phyloP scores from a whole-genome alignment of 1,140 invertebrate genomes.

The Ditylenchus dipsaci region DNA sequence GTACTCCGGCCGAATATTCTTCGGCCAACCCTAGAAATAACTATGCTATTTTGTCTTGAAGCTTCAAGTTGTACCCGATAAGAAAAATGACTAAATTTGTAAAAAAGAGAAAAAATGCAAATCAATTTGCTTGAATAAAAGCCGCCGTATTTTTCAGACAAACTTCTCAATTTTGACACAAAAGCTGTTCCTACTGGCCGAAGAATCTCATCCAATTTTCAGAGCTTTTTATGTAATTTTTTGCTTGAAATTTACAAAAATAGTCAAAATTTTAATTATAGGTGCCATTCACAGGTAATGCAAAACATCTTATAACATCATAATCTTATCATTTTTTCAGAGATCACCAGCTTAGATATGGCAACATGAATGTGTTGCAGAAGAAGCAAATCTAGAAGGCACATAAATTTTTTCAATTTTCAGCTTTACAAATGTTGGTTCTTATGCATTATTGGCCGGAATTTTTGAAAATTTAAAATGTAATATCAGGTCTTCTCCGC shows the following conservation, averaged over 20 bases:
- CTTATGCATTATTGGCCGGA: no score
- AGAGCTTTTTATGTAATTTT: slow-evolving; percentile 38
- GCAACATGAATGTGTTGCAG: slow-evolving; percentile 22
- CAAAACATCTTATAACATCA: slow-evolving; percentile 1
- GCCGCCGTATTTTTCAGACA: slow-evolving; percentile 23
- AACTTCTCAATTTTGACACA: slow-evolving; percentile 22
- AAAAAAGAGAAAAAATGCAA: not conserved
- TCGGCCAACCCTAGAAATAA: no score
- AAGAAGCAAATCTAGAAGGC: slow-evolving; percentile 2
- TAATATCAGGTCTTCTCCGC: no score
- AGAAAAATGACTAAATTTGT: not conserved
- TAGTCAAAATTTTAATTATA: slow-evolving; percentile 3
- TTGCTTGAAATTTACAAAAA: no score
- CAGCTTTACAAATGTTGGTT: no score
- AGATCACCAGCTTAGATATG: slow-evolving; percentile 15
- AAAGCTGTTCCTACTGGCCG: slow-evolving; percentile 24
- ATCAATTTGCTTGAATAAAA: not conserved
- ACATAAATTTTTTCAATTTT: no score
- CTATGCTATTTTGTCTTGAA: no score
- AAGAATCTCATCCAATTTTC: slow-evolving; percentile 30
- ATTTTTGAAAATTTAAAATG: no score
- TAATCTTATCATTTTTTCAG: slow-evolving; percentile 2
- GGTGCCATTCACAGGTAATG: slow-evolving; percentile 12
- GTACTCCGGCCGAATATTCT: no score
- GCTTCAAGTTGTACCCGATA: no score